Evolutionary conservation across 2,113 vertebrate genomes (phyloP), one percentile per base, ranked within the genome.

Genomic region (Pardalotus punctatus): DNA sequence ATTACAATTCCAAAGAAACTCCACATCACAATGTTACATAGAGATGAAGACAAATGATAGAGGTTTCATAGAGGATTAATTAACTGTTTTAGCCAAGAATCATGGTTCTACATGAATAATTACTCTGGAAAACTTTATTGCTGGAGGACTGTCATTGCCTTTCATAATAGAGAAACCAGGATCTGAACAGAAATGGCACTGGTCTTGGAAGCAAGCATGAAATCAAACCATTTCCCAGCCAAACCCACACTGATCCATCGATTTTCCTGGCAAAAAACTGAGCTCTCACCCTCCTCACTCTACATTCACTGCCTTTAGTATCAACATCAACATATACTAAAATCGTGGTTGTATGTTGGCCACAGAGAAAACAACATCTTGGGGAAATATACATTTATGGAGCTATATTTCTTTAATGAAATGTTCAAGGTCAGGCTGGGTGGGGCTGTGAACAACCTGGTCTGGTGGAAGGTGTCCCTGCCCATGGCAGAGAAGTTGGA

Each of bases 81-180:
- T 11, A 18, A 1, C 14, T 22, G 1, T 20, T 48, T 8, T 5
- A 56, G 1, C 3, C 2, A n/a, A 2, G 3, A 38, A 13, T n/a
- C 6, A 35, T 2, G 2, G 2, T 20, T 51, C 10, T 15, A 29
- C 4, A 7, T 3, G 5, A 54, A 40, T 2, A 11, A 2, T 42
- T 64, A 15, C 8, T 21, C 8, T 25, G 17, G 2, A 36, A 58
- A 27, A 16, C 18, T 8, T 21, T 33, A 27, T 4, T 29, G 1
- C 4, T 23, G 28, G 38, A 31, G 10, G 5, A 66, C 11, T 31
- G 16, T 5, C 27, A 53, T 14, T 33, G 13, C 35, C 27, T 9
- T 31, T 45, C 22, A 45, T 25, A 11, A 54, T 7, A 62, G 6
- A 8, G 33, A 53, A 31, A 53, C 4, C 21, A 53, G 47, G 33